Evolutionary conservation across 1,140 invertebrate species (phyloP).

Genomic region (Heliconius eleuchia): DNA sequence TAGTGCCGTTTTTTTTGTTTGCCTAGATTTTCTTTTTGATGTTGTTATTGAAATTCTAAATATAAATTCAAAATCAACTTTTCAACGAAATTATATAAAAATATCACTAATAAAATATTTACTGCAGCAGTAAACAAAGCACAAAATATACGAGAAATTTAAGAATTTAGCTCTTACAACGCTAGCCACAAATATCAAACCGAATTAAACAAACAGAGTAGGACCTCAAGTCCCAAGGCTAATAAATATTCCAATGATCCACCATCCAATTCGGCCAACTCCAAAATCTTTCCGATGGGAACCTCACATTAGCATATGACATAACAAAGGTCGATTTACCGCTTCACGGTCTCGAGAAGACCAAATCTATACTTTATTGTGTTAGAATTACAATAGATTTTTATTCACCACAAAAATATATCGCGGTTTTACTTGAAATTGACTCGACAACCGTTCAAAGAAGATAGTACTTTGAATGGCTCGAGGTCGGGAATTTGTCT

Average conservation of each 20-base stretch:
- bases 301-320: conserved; percentile 59
- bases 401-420: background rate
- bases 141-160: background rate
- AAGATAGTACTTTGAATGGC: conserved; percentile 51
- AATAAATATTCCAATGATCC: conserved; percentile 74
- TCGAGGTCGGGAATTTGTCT: conserved; percentile 60
- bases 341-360: background rate
- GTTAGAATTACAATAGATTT: conserved; percentile 5
- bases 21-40: too few relatives aligned
- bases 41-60: too few relatives aligned
- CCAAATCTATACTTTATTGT: conserved; percentile 15
- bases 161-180: conserved; percentile 12
- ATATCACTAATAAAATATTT: background rate
- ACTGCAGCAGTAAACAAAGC: background rate
- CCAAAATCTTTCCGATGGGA: conserved; percentile 68
- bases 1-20: background rate
- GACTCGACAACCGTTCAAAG: conserved; percentile 54
- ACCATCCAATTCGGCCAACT: conserved; percentile 64
- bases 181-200: conserved; percentile 44
- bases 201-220: conserved; percentile 39
- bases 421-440: conserved; percentile 18
- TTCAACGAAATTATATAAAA: too few relatives aligned
- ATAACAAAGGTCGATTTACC: conserved; percentile 33
- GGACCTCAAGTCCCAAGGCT: conserved; percentile 53
- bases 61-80: too few relatives aligned